Conservation (phyloP, 2,888 invertebrate species). For the Sabatieria punctata region DNA sequence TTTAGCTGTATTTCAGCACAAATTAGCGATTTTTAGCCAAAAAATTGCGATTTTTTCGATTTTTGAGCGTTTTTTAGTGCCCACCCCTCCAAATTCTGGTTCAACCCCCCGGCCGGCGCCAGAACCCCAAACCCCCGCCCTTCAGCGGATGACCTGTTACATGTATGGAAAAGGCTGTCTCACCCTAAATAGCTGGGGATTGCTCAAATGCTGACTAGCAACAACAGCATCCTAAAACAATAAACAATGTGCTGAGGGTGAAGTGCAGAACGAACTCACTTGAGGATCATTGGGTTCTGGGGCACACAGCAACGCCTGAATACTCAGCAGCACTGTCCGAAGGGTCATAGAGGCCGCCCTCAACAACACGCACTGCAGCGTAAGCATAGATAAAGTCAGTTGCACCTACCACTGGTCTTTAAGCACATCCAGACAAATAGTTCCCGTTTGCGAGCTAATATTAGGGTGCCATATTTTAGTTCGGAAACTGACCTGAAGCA, state of each 20-base stretch:
- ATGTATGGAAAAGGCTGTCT: too few species aligned
- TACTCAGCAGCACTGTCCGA: constrained; percentile 76
- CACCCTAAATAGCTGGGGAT: constrained; percentile 59
- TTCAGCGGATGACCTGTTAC: too few species aligned
- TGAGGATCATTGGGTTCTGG: constrained; percentile 41
- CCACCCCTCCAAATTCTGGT: neutral
- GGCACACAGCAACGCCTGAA: constrained; percentile 68
- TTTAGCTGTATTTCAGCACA: too few species aligned
- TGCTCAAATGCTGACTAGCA: constrained; percentile 84
- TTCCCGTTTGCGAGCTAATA: constrained; percentile 86
- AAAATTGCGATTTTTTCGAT: neutral
- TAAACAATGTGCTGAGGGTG: neutral
- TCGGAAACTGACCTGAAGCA: constrained; percentile 66
- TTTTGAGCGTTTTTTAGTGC: too few species aligned
- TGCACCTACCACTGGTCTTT: constrained; percentile 46
- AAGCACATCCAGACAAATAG: constrained; percentile 92
- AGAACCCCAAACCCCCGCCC: too few species aligned
- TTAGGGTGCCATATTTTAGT: constrained; percentile 99
- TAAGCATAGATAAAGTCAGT: neutral
- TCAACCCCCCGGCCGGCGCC: too few species aligned
- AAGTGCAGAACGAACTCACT: neutral
- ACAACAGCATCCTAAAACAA: constrained; percentile 59
- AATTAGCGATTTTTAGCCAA: too few species aligned
- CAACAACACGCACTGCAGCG: neutral
- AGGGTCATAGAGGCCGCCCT: constrained; percentile 97